These are phyloP conservation scores for Turritopsis rubra DNA, from an alignment of 30 jellyfish, hydroid and myxozoan species.

Conservation along the genomic window DNA sequence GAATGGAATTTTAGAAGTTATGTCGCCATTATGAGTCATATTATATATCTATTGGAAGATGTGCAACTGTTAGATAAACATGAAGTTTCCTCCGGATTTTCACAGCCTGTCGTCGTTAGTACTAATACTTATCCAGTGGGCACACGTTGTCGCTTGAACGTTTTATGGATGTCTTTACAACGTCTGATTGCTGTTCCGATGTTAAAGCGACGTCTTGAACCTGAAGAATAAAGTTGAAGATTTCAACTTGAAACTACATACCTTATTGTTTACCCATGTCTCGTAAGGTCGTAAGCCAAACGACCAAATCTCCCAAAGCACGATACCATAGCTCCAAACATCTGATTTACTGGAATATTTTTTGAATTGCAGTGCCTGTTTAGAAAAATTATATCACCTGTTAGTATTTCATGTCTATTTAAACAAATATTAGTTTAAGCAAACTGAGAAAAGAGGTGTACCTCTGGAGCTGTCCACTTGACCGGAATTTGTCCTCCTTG, in stretches of 20 bases:
- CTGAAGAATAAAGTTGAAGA: not conserved
- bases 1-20: not conserved
- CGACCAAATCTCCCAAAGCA: constrained; percentile 85
- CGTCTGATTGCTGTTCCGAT: too few species aligned
- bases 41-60: not conserved
- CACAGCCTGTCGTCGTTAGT: too few species aligned
- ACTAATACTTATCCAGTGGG: too few species aligned
- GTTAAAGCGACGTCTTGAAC: too few species aligned
- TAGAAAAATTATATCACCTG: not conserved
- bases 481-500: constrained; percentile 91
- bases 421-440: not conserved
- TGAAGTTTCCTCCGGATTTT: too few species aligned
- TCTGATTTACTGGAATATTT: constrained; percentile 84
- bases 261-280: constrained; percentile 62
- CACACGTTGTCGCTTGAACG: too few species aligned
- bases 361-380: constrained; percentile 68
- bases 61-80: not conserved
- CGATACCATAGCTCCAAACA: constrained; percentile 92
- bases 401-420: not conserved
- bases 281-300: constrained; percentile 79
- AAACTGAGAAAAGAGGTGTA: not conserved
- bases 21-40: not conserved
- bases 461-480: constrained; percentile 99
- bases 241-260: not conserved
- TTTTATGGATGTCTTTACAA: too few species aligned